Base-by-base conservation (phyloP, 1,140 invertebrate genomes). In the Zaprionus lachaisei region DNA sequence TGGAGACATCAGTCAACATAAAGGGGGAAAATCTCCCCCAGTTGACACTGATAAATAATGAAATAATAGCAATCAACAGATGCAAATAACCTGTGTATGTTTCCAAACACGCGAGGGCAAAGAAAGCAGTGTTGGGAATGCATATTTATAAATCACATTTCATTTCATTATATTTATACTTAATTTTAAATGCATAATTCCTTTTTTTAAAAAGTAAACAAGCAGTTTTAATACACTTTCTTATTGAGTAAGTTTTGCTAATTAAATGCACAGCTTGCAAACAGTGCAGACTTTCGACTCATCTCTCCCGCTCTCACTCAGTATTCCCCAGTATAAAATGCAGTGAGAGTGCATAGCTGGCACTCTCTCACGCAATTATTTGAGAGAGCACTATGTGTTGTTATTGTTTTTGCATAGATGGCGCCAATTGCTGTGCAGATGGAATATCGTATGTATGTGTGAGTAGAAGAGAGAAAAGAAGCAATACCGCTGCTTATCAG, bases 1-100 rank as follows among this genome's bases (percentile, higher is more conserved):
- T 80, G 74, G 80, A 86, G 83, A 87, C 77, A 86, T 86, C 83
- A 80, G 34, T 66, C 55, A 54, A 37, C 44, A 57, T 22, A 31
- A 31, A 44, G 55, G 41, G 65, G 54, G 54, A 57, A 37, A 58
- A 15, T 14, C 7, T 15, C 28, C 12, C 17, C 31, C 15, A 31
- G 14, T n/a, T 79, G 73, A 71, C 73, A 76, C 68, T 65, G 73
- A 72, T 66, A 77, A 72, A 77, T 57, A 65, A 66, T 71, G 62
- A 61, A 76, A 71, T 47, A 71, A 70, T 72, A 34, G 12, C 20
- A 44, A 66, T 15, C 17, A 47, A 31, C 3, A 37, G 31, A 58
- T 66, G 62, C 70, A 58, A 72, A 70, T 70, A 41, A 31, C 31
- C 7, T 63, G 31, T 26, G 22, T 14, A 20, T 55, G 24, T 20